Evolutionary conservation across 2,797 vertebrate species (phyloP).

Genomic region (Enteromius afrohamiltoni): DNA sequence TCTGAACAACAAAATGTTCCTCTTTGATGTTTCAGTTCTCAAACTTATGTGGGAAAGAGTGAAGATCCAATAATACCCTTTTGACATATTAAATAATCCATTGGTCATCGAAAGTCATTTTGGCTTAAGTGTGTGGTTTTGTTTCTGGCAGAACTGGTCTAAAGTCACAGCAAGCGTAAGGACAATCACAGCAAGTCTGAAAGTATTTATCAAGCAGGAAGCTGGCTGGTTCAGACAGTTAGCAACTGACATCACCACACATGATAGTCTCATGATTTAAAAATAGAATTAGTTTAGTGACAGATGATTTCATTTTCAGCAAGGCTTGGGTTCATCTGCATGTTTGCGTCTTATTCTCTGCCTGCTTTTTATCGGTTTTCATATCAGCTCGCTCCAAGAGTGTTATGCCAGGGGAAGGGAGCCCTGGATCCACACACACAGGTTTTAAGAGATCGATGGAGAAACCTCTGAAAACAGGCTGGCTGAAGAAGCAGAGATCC

Average conservation of each 20-base stretch:
- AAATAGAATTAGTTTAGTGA: constrained; percentile 49
- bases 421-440: constrained; percentile 54
- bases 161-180: not conserved
- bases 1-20: not conserved
- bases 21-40: constrained; percentile 34
- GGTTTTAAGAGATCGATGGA: constrained; percentile 76
- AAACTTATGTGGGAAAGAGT: not conserved
- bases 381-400: constrained; percentile 87
- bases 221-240: constrained; percentile 59
- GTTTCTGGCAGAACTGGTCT: not conserved
- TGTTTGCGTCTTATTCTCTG: not conserved
- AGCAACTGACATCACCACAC: constrained; percentile 57
- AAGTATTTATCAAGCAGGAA: constrained; percentile 66
- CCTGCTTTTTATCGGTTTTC: constrained; percentile 48
- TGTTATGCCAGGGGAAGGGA: constrained; percentile 83
- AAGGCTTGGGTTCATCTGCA: not conserved
- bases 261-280: constrained; percentile 24
- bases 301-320: not conserved
- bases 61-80: not conserved
- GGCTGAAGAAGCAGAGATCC: constrained; percentile 93
- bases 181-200: constrained; percentile 57
- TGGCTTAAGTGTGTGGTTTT: not conserved
- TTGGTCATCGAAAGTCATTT: not conserved
- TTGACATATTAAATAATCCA: not conserved
- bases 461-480: constrained; percentile 88